These are phyloP conservation scores for Lepidurus apus DNA, from an alignment of 1,140 invertebrate species.

Conservation along the genomic window DNA sequence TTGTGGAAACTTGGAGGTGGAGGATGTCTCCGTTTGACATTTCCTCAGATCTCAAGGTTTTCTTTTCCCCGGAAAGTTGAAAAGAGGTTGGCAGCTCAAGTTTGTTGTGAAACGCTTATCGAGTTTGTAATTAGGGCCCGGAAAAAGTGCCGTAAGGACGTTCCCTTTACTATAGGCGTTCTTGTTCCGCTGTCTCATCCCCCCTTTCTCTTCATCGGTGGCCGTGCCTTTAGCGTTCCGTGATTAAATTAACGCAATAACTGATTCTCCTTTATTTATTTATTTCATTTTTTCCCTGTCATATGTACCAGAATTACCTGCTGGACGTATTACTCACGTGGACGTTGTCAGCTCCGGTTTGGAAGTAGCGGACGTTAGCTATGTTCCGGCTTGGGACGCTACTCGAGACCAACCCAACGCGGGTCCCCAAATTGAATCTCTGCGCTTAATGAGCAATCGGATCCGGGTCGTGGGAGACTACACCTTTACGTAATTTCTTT, in stretches of 20 bases:
- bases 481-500: constrained; percentile 48
- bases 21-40: constrained; percentile 4
- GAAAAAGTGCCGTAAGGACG: neutral
- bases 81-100: neutral
- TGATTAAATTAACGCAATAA: neutral
- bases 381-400: constrained; percentile 33
- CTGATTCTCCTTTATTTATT: neutral
- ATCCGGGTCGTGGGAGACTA: constrained; percentile 48
- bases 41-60: neutral
- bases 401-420: neutral
- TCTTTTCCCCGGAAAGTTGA: neutral
- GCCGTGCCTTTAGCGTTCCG: neutral
- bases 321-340: constrained; percentile 51
- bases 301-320: constrained; percentile 47
- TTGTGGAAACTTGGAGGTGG: neutral
- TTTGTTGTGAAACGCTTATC: neutral
- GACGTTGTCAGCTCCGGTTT: constrained; percentile 53
- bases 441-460: constrained; percentile 52
- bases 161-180: neutral
- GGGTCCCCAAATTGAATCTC: constrained; percentile 48
- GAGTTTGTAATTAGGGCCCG: constrained; percentile 3
- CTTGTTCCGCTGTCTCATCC: neutral
- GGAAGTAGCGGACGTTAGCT: constrained; percentile 50
- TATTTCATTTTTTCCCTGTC: neutral
- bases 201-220: neutral